Percentiles rank a stretch among this genome's conserved stretches.
Conservation (phyloP, 1,140 invertebrate species). For the Cydia pomonella region DNA sequence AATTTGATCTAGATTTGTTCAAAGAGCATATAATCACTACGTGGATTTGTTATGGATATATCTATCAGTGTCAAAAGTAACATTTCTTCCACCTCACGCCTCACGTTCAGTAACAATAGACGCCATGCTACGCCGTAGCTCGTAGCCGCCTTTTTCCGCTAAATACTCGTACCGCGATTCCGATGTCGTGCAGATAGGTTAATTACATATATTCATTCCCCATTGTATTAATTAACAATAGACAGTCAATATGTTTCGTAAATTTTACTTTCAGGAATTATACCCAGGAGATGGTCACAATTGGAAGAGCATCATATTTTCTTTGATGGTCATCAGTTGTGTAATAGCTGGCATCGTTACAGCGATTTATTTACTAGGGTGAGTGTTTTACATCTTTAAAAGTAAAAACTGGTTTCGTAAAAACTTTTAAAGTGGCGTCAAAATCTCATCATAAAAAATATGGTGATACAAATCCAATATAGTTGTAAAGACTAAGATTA, state of each 20-base stretch:
- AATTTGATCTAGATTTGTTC: no score
- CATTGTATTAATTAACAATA: neutral
- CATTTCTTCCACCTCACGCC: no score
- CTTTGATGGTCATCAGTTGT: constrained; percentile 90
- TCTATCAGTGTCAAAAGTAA: no score
- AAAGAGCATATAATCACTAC: no score
- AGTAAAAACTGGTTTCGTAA: no score
- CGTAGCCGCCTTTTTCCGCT: neutral
- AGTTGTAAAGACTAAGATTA: no score
- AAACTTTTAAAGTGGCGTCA: no score
- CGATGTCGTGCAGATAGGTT: neutral
- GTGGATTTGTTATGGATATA: no score
- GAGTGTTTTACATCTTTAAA: constrained; percentile 69
- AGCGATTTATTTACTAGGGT: constrained; percentile 91
- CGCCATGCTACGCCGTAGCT: neutral
- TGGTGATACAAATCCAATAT: no score
- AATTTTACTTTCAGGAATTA: constrained; percentile 82
- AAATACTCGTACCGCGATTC: neutral
- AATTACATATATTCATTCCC: neutral
- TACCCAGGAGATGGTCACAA: constrained; percentile 90
- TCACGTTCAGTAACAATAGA: no score
- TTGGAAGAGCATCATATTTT: constrained; percentile 92
- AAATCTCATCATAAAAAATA: no score
- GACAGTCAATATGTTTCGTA: no score
- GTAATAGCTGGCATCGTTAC: constrained; percentile 92